Evolutionary conservation across 2,888 invertebrate species (phyloP).

Genomic region (Podotricha telesiphe): DNA sequence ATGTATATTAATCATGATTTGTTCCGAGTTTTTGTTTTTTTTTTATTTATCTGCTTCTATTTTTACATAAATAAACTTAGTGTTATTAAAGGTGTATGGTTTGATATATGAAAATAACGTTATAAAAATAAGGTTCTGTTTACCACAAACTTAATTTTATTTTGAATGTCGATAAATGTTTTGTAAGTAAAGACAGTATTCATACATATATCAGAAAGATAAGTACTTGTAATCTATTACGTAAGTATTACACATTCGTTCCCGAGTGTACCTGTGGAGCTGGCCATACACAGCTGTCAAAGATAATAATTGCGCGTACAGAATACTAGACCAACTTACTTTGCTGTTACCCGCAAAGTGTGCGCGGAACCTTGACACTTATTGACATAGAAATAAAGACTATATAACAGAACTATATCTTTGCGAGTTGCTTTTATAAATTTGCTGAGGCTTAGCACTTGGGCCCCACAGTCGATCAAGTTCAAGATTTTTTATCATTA

Average conservation of each 20-base stretch:
- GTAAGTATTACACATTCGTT: constrained; percentile 54
- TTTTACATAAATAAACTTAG: neutral
- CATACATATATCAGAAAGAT: constrained; percentile 3
- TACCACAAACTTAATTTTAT: no score
- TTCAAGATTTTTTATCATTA: constrained; percentile 72
- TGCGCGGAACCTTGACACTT: constrained; percentile 49
- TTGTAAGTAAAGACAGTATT: neutral
- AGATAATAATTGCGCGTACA: constrained; percentile 79
- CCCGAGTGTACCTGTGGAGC: constrained; percentile 62
- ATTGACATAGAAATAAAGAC: constrained; percentile 42
- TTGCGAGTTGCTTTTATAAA: constrained; percentile 34
- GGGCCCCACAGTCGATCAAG: constrained; percentile 74
- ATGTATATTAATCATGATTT: constrained; percentile 38
- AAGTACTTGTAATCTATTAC: constrained; percentile 28
- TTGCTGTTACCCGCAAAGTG: constrained; percentile 51
- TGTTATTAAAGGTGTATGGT: neutral
- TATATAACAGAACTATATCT: constrained; percentile 38
- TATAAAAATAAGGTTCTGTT: neutral
- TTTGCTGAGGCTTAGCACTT: constrained; percentile 50
- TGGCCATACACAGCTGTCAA: constrained; percentile 71
- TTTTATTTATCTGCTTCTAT: constrained; percentile 3
- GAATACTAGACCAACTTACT: constrained; percentile 64
- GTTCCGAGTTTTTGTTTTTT: constrained; percentile 19
- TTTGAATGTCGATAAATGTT: neutral
- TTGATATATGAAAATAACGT: neutral